phyloP scores from a whole-genome alignment of 2,888 invertebrate genomes.

The Aproaerema taeniolella region DNA sequence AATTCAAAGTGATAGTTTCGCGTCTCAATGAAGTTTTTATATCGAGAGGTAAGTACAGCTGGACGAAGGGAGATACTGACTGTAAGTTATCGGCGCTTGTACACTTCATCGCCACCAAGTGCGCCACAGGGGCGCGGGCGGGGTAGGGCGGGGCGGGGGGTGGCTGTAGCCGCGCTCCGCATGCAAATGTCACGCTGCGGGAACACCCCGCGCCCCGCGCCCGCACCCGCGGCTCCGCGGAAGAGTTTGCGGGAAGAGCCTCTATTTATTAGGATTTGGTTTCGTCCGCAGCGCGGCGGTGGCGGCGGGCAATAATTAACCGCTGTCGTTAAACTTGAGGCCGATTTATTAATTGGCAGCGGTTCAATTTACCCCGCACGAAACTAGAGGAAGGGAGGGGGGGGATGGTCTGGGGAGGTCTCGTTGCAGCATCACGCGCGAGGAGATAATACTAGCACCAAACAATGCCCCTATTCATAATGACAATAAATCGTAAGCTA shows the following conservation, averaged over 20 bases:
- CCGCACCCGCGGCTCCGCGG: no score
- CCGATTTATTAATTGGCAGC: constrained; percentile 7
- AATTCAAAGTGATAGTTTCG: no score
- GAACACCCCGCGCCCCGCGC: no score
- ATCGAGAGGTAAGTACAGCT: no score
- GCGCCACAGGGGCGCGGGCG: neutral
- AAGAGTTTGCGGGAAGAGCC: neutral
- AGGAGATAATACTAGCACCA: neutral
- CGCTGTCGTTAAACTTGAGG: constrained; percentile 7
- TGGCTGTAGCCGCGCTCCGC: neutral
- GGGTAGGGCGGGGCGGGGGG: neutral
- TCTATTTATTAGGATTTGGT: constrained; percentile 8
- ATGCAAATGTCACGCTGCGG: no score
- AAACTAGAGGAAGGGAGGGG: neutral
- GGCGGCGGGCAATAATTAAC: constrained; percentile 1
- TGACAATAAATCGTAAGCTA: no score
- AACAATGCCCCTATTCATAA: no score
- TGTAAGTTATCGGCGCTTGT: no score
- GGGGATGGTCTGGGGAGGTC: neutral
- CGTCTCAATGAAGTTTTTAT: no score
- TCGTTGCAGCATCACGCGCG: neutral
- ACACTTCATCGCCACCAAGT: no score
- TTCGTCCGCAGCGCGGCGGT: neutral
- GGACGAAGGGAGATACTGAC: no score
- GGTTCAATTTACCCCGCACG: constrained; percentile 2